phyloP scores from a whole-genome alignment of 2,113 vertebrate species.

The Scomber scombrus region DNA sequence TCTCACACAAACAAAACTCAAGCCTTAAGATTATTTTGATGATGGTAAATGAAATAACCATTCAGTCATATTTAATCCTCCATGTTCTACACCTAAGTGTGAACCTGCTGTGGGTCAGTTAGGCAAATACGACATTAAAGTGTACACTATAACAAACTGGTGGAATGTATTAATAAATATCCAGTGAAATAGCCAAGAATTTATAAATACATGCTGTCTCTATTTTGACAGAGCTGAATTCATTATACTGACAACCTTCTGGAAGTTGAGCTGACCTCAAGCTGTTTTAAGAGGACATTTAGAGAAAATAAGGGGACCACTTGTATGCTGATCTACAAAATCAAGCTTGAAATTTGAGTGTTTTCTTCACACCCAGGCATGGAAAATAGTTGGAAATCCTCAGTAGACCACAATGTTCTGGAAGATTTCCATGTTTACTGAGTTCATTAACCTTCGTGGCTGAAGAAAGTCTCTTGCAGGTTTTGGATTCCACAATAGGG shows the following conservation, averaged over 20 bases:
- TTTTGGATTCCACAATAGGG: slow-evolving; percentile 47
- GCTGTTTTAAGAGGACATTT: slow-evolving; percentile 27
- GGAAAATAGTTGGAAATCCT: slow-evolving; percentile 55
- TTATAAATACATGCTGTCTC: slow-evolving; percentile 15
- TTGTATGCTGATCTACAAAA: slow-evolving; percentile 38
- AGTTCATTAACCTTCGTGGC: slow-evolving; percentile 57
- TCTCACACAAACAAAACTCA: slow-evolving; percentile 14
- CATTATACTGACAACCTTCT: slow-evolving; percentile 17
- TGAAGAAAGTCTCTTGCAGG: slow-evolving; percentile 42
- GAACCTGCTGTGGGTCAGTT: slow-evolving; percentile 13
- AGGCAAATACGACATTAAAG: background rate
- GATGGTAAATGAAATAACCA: background rate
- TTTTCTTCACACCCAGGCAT: slow-evolving; percentile 32
- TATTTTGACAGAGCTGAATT: slow-evolving; percentile 39
- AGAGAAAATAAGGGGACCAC: slow-evolving; percentile 38
- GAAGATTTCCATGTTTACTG: slow-evolving; percentile 66
- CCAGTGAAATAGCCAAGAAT: slow-evolving; percentile 18
- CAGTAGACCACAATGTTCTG: slow-evolving; percentile 30
- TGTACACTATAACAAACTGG: background rate
- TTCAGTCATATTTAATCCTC: slow-evolving; percentile 15
- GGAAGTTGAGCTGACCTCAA: slow-evolving; percentile 6
- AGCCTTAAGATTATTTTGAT: slow-evolving; percentile 24
- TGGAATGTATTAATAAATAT: slow-evolving; percentile 10
- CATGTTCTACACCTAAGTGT: slow-evolving; percentile 30
- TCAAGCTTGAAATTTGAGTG: slow-evolving; percentile 44